A percentile compares a stretch with the other conserved stretches of the same genome.
Evolutionary conservation across 2,113 vertebrate species (phyloP).

Genomic region (Chionis minor): DNA sequence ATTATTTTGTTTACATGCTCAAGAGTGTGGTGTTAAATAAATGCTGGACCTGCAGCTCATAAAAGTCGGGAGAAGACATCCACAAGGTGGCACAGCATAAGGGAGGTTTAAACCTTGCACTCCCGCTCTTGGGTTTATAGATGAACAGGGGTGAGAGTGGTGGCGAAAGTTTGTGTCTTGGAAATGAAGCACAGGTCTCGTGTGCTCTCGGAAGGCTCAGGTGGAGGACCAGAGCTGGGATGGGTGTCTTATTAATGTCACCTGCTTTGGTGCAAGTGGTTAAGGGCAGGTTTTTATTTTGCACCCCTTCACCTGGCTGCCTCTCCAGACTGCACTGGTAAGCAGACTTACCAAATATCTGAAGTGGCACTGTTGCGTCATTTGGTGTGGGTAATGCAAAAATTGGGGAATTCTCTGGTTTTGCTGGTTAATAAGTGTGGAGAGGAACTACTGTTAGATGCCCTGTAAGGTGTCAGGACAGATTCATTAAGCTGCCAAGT

Average conservation of each 20-base stretch:
- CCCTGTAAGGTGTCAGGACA: background rate
- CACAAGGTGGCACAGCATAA: slow-evolving; percentile 42
- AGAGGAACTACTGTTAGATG: background rate
- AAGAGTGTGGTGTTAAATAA: background rate
- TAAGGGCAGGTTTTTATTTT: background rate
- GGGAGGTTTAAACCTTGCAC: background rate
- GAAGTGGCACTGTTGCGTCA: background rate
- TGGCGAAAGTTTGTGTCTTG: background rate
- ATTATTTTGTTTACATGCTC: slow-evolving; percentile 13
- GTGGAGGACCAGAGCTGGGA: background rate
- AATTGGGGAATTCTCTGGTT: background rate
- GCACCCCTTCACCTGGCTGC: background rate
- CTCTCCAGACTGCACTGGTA: background rate
- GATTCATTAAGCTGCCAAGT: background rate
- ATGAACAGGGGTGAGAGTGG: background rate
- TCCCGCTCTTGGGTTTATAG: background rate
- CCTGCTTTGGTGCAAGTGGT: background rate
- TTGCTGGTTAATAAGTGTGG: background rate
- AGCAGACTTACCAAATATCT: background rate
- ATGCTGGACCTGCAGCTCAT: background rate
- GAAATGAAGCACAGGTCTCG: background rate
- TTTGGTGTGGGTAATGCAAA: background rate
- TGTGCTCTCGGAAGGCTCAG: background rate
- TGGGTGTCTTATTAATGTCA: background rate
- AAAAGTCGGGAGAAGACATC: background rate